These are phyloP conservation scores for Megalopta genalis DNA, from an alignment of 1,140 invertebrate genomes.

Conservation along the genomic window DNA sequence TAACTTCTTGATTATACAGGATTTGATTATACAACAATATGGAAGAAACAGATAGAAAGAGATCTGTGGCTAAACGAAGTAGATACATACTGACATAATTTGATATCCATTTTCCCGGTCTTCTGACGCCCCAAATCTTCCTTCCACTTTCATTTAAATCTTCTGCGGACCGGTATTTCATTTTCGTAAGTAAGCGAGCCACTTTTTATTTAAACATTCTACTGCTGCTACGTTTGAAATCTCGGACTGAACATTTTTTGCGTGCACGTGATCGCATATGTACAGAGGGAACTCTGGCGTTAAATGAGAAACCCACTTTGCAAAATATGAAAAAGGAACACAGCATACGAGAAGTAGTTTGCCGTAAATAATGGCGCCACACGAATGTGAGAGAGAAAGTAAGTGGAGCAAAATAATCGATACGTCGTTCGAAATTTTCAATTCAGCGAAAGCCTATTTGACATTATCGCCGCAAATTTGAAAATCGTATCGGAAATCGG, in stretches of 20 bases:
- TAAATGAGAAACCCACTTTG: slow-evolving; percentile 36
- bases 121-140: too few species aligned
- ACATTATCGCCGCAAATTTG: too few species aligned
- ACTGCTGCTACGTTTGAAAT: not conserved
- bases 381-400: slow-evolving; percentile 37
- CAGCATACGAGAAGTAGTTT: slow-evolving; percentile 1
- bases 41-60: too few species aligned
- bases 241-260: slow-evolving; percentile 15
- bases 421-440: slow-evolving; percentile 15
- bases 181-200: too few species aligned
- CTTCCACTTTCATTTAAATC: too few species aligned
- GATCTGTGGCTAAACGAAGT: too few species aligned
- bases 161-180: too few species aligned
- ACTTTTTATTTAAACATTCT: not conserved
- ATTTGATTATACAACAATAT: too few species aligned
- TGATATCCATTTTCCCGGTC: too few species aligned
- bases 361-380: slow-evolving; percentile 15
- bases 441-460: not conserved
- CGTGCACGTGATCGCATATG: not conserved
- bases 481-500: too few species aligned
- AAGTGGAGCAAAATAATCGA: slow-evolving; percentile 23
- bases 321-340: slow-evolving; percentile 26
- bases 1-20: not conserved
- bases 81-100: too few species aligned
- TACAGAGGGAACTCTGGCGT: not conserved